These are phyloP conservation scores for Potamilus streckersoni DNA, from an alignment of 1,140 invertebrate species.

Conservation along the genomic window DNA sequence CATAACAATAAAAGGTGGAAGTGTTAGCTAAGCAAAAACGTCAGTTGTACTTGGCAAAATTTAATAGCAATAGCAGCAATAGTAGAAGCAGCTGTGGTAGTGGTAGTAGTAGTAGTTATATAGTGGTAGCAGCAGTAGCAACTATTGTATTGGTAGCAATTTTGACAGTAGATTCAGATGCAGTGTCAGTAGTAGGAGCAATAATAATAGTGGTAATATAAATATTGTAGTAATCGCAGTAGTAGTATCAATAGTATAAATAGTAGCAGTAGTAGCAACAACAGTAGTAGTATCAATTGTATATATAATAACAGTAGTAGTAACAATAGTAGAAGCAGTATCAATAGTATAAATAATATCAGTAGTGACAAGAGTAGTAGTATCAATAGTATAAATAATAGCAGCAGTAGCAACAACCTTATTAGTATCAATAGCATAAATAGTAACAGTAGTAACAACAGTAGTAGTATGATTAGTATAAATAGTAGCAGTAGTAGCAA, in stretches of 20 bases:
- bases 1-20: too few species aligned
- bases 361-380: neutral
- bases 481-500: neutral
- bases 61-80: too few species aligned
- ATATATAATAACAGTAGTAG: neutral
- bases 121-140: too few species aligned
- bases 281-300: neutral
- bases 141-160: too few species aligned
- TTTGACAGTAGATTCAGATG: too few species aligned
- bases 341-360: neutral
- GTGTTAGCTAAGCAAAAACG: too few species aligned
- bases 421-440: neutral
- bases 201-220: neutral
- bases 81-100: too few species aligned
- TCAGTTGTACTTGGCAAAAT: too few species aligned
- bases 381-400: neutral
- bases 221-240: constrained; percentile 3
- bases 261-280: neutral
- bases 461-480: neutral
- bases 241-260: neutral
- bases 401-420: neutral
- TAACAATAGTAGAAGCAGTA: neutral
- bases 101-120: too few species aligned
- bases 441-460: neutral
- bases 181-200: too few species aligned